Conservation (phyloP, 1,140 invertebrate species). For the Cataglyphis hispanica region DNA sequence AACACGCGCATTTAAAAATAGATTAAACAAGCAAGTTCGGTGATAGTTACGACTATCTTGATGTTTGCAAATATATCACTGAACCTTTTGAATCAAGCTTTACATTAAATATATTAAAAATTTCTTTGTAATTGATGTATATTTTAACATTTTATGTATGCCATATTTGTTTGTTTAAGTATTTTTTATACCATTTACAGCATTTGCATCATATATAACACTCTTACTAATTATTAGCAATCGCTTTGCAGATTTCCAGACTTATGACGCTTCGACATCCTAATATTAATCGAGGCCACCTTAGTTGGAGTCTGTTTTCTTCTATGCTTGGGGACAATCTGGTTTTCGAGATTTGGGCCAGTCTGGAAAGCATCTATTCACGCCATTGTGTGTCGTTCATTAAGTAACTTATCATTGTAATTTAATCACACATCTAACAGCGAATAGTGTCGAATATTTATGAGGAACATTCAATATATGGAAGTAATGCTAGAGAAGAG, state of each 20-base stretch:
- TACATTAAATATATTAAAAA: background rate
- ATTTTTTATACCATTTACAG: constrained; percentile 39
- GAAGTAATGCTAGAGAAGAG: constrained; percentile 14
- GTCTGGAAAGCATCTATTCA: constrained; percentile 89
- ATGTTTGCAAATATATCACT: too few relatives aligned
- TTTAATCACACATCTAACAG: constrained; percentile 55
- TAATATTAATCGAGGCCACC: constrained; percentile 88
- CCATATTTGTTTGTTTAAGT: background rate
- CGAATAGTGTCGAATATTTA: constrained; percentile 63
- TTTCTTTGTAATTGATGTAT: background rate
- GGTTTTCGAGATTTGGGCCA: constrained; percentile 88
- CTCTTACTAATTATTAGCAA: constrained; percentile 70
- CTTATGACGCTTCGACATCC: constrained; percentile 90
- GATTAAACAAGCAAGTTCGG: background rate
- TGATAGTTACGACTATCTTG: background rate
- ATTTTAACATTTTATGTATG: constrained; percentile 19
- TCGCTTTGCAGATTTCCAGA: constrained; percentile 88
- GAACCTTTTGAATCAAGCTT: too few relatives aligned
- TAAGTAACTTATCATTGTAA: constrained; percentile 83
- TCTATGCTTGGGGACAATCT: constrained; percentile 83
- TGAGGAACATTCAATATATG: constrained; percentile 23
- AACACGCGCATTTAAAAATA: constrained; percentile 1
- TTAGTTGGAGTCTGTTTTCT: constrained; percentile 85
- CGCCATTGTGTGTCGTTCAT: constrained; percentile 89
- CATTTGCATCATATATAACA: background rate